Evolutionary conservation across 2,113 vertebrate species (phyloP).

Genomic region (Salminus brasiliensis): DNA sequence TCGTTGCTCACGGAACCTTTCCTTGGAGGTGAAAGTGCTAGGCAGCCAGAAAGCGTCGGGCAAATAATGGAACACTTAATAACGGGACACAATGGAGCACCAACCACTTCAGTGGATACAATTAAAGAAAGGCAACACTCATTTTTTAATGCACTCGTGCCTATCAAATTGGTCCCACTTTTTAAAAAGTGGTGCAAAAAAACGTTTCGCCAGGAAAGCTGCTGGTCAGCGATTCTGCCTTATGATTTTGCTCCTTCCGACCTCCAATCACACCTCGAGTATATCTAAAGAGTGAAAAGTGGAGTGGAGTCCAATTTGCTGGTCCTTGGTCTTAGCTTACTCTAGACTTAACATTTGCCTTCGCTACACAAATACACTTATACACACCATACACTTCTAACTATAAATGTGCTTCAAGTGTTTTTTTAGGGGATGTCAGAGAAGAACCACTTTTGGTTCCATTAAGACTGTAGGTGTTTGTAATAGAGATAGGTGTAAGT

Average conservation of each 20-base stretch:
- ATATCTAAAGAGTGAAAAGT: neutral
- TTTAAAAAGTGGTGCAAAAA: slow-evolving; percentile 42
- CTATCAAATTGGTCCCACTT: slow-evolving; percentile 66
- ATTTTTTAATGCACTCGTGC: slow-evolving; percentile 69
- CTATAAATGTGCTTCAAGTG: no score
- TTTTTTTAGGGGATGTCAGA: no score
- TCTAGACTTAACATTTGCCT: neutral
- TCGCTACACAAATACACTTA: neutral
- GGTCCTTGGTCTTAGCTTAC: no score
- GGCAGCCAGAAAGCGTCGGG: slow-evolving; percentile 47
- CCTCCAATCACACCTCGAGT: neutral
- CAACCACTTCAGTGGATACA: slow-evolving; percentile 66
- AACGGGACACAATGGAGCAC: slow-evolving; percentile 47
- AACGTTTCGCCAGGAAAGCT: slow-evolving; percentile 39
- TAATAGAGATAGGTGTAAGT: no score
- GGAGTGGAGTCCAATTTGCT: neutral
- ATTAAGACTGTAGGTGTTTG: no score
- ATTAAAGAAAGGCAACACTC: slow-evolving; percentile 67
- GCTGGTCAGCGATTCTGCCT: slow-evolving; percentile 66
- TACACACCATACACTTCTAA: neutral
- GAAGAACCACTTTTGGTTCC: no score
- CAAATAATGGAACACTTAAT: slow-evolving; percentile 65
- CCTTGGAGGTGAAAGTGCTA: slow-evolving; percentile 50
- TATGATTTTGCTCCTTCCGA: slow-evolving; percentile 8
- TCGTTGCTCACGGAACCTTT: slow-evolving; percentile 50